phyloP scores from a whole-genome alignment of 2,113 vertebrate genomes.

The Dendropsophus ebraccatus region DNA sequence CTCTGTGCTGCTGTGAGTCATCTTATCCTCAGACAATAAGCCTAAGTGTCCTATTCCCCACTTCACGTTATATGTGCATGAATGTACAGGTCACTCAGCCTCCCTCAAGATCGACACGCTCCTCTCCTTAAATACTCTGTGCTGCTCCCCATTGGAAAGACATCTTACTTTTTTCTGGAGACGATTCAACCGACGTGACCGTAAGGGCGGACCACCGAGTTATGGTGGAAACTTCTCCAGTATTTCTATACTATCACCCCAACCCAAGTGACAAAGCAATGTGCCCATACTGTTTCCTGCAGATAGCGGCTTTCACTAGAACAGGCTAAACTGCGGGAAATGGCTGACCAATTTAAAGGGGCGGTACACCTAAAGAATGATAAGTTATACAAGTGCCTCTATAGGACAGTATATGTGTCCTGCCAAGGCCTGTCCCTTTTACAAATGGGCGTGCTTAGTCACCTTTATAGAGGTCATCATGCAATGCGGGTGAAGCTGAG shows the following conservation, averaged over 20 bases:
- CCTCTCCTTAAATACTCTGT: not conserved
- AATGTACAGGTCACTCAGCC: no score
- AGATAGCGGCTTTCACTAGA: not conserved
- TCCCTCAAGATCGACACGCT: no score
- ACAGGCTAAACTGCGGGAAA: not conserved
- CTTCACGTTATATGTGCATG: no score
- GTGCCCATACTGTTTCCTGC: not conserved
- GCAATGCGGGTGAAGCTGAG: no score
- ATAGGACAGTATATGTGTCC: no score
- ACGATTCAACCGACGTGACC: not conserved
- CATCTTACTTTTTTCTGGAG: not conserved
- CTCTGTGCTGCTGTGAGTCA: not conserved
- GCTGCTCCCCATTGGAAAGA: not conserved
- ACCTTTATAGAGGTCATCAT: no score
- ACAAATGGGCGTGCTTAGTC: no score
- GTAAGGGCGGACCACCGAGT: not conserved
- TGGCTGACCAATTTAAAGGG: not conserved
- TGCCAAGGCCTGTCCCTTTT: no score
- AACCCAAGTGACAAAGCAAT: slow-evolving; percentile 6
- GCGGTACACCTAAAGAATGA: not conserved
- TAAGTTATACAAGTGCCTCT: no score
- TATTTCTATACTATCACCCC: not conserved
- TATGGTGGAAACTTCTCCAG: not conserved
- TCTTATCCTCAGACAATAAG: not conserved
- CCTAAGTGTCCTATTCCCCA: no score